Conservation (phyloP, 2,797 vertebrate genomes). For the Gorsachius magnificus region DNA sequence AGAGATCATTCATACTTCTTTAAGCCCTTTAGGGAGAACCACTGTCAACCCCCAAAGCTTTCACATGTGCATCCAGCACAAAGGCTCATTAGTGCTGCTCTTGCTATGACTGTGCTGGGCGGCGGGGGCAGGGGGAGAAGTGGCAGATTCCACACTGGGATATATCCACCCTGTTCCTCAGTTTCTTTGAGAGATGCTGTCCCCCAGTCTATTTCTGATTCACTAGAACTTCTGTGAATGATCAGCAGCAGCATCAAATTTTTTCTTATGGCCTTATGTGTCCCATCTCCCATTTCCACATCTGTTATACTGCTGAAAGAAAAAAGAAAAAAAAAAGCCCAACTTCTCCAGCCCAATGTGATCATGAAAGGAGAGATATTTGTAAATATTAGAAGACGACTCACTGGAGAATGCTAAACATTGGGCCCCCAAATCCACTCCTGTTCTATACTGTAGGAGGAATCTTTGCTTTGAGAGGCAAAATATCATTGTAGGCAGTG, state of each 20-base stretch:
- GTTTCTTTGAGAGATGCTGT: not conserved
- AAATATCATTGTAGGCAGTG: not conserved
- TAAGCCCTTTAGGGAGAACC: not conserved
- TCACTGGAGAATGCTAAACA: not conserved
- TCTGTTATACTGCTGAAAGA: not conserved
- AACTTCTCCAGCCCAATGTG: not conserved
- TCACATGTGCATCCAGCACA: not conserved
- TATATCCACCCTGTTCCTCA: not conserved
- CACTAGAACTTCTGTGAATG: not conserved
- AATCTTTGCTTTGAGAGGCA: not conserved
- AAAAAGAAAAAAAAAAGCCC: not conserved
- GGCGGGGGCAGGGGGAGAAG: not conserved
- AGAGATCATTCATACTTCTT: slow-evolving; percentile 37
- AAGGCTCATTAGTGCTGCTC: not conserved
- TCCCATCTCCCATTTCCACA: not conserved
- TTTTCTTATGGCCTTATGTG: not conserved
- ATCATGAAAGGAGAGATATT: not conserved
- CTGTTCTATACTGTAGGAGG: not conserved
- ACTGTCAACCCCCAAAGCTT: not conserved
- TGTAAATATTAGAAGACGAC: not conserved
- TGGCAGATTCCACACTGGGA: not conserved
- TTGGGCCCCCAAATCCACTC: not conserved
- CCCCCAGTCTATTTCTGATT: not conserved
- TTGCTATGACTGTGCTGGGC: not conserved
- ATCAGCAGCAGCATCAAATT: not conserved